phyloP scores from a whole-genome alignment of 2,888 invertebrate species.

The Pantelozetes paolii region DNA sequence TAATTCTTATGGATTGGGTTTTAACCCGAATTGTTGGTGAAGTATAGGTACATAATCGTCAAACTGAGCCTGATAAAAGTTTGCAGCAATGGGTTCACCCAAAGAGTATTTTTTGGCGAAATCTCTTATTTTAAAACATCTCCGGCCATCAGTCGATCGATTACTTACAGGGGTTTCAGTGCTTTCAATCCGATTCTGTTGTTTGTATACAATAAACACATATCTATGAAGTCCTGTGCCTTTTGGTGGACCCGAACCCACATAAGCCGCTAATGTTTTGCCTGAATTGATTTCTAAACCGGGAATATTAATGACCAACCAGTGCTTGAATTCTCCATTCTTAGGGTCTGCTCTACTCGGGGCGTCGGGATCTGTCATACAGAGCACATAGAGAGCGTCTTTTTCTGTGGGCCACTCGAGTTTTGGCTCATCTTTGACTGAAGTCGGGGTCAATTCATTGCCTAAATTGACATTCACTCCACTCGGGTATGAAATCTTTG shows the following conservation, averaged over 20 bases:
- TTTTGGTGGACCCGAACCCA: constrained; percentile 55
- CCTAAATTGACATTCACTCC: constrained; percentile 43
- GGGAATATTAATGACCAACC: constrained; percentile 56
- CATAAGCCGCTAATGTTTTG: constrained; percentile 53
- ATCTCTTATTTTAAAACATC: constrained; percentile 44
- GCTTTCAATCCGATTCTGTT: constrained; percentile 42
- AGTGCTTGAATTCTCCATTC: constrained; percentile 56
- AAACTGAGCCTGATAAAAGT: constrained; percentile 45
- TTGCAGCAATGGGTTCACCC: constrained; percentile 44
- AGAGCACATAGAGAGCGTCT: constrained; percentile 39
- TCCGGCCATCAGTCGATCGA: constrained; percentile 56
- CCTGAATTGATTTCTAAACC: constrained; percentile 53
- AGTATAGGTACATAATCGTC: constrained; percentile 60
- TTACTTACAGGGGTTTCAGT: constrained; percentile 44
- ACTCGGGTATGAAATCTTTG: constrained; percentile 37
- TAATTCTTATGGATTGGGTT: too few species aligned
- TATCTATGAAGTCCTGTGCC: constrained; percentile 51
- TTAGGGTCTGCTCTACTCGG: constrained; percentile 54
- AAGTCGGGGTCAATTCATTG: constrained; percentile 44
- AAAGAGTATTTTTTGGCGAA: constrained; percentile 44
- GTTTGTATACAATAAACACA: constrained; percentile 46
- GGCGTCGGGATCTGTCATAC: constrained; percentile 55
- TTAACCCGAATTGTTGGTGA: constrained; percentile 63
- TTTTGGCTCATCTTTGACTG: constrained; percentile 43
- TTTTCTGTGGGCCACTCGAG: constrained; percentile 38